Conservation (phyloP, 2,113 vertebrate species). For the Mus spicilegus region DNA sequence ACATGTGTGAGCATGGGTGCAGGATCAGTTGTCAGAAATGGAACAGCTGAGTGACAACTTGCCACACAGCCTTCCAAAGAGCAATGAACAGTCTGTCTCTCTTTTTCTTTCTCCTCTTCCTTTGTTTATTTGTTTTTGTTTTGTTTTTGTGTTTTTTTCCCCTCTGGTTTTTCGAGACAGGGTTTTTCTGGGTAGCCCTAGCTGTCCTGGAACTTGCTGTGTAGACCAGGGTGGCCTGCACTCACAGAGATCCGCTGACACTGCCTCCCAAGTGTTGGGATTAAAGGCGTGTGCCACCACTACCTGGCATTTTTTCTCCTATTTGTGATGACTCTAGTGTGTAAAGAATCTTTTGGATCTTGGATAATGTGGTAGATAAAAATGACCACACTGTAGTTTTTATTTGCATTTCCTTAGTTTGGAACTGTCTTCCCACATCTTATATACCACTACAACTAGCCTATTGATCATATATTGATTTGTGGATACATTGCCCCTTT, state of each 20-base stretch:
- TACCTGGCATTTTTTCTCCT: not conserved
- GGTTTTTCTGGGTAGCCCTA: not conserved
- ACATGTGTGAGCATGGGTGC: not conserved
- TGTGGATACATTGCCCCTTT: not conserved
- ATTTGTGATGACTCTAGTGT: not conserved
- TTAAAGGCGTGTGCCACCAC: not conserved
- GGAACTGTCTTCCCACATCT: not conserved
- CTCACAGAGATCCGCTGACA: not conserved
- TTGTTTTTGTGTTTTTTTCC: not conserved
- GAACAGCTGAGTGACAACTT: not conserved
- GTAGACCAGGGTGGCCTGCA: not conserved
- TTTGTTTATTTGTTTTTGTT: too few species aligned
- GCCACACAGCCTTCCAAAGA: not conserved
- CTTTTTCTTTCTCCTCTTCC: not conserved
- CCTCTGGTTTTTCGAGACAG: not conserved
- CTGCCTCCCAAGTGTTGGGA: not conserved
- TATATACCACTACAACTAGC: not conserved
- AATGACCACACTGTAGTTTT: not conserved
- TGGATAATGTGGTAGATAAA: constrained; percentile 16
- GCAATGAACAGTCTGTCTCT: not conserved
- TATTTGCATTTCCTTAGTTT: constrained; percentile 39
- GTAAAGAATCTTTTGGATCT: not conserved
- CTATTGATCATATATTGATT: not conserved
- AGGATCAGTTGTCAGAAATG: constrained; percentile 32
- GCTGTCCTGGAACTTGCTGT: not conserved